phyloP scores from a whole-genome alignment of 2,797 vertebrate species.

The Arctocebus calabarensis region DNA sequence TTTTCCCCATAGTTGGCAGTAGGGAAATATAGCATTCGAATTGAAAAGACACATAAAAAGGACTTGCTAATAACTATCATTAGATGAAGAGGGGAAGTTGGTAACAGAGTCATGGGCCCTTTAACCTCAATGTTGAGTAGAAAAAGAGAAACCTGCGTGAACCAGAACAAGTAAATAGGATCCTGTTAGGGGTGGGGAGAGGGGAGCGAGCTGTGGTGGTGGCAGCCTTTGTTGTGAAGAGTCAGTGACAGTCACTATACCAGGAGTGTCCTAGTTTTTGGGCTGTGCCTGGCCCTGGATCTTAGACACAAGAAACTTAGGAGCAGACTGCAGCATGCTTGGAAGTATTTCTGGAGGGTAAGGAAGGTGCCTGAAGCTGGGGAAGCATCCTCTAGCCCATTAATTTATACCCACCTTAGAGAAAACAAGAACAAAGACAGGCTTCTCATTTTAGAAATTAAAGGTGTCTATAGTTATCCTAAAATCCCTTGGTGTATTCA shows the following conservation, averaged over 20 bases:
- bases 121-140: slow-evolving; percentile 20
- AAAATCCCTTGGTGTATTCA: neutral
- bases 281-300: neutral
- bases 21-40: neutral
- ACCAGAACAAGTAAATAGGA: neutral
- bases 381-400: neutral
- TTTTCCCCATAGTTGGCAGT: neutral
- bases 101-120: slow-evolving; percentile 22
- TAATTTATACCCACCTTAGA: neutral
- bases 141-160: neutral
- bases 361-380: neutral
- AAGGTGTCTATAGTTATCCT: neutral
- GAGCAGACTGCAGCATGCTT: neutral
- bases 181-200: neutral
- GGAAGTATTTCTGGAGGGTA: neutral
- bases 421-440: neutral
- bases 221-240: neutral
- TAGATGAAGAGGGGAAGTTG: slow-evolving; percentile 40
- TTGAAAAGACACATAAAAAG: slow-evolving; percentile 13
- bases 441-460: neutral
- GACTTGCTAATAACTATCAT: slow-evolving; percentile 22
- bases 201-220: neutral
- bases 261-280: neutral
- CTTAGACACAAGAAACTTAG: neutral
- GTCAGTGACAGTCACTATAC: neutral